phyloP scores from a whole-genome alignment of 2,888 invertebrate genomes.

The Cynaeus angustus region DNA sequence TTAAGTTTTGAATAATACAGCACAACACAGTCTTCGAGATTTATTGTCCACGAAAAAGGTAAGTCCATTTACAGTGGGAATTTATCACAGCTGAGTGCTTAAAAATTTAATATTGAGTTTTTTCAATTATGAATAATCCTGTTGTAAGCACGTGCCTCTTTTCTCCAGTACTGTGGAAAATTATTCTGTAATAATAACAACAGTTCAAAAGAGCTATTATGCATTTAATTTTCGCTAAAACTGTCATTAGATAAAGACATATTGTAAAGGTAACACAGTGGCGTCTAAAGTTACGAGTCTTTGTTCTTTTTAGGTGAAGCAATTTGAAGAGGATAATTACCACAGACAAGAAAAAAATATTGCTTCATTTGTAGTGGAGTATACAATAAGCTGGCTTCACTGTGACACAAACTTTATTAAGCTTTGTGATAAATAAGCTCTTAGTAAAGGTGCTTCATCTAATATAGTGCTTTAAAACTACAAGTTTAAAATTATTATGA shows the following conservation, averaged over 20 bases:
- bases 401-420: conserved; percentile 1
- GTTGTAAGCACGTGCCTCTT: no score
- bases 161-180: no score
- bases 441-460: neutral
- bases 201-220: neutral
- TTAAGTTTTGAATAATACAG: no score
- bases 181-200: no score
- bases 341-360: neutral
- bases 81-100: no score
- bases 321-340: neutral
- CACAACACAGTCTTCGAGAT: no score
- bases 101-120: no score
- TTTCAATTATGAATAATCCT: no score
- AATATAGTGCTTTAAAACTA: neutral
- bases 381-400: neutral
- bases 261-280: neutral
- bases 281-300: conserved; percentile 1
- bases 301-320: neutral
- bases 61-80: no score
- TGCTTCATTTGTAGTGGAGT: neutral
- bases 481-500: neutral
- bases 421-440: neutral
- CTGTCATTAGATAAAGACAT: neutral
- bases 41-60: no score
- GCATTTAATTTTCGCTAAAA: neutral